A percentile compares a stretch with the other conserved stretches of the same genome.
Conservation (phyloP, 1,140 invertebrate genomes). For the Procambarus clarkii region DNA sequence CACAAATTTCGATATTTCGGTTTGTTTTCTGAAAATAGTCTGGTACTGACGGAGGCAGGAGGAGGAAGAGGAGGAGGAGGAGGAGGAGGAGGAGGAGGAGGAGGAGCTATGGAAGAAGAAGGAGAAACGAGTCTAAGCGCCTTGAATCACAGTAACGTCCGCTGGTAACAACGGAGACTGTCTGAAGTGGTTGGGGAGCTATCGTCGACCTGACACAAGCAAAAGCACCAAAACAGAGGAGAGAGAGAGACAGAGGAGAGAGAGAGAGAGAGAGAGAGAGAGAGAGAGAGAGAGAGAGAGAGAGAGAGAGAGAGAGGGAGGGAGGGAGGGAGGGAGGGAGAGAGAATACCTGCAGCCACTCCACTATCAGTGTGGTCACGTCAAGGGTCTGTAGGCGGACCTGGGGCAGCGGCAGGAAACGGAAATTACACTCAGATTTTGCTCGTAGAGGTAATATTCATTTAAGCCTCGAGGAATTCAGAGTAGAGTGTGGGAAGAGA, state of each 20-base stretch:
- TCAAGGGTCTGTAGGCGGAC: too few species aligned
- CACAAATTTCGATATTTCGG: background rate
- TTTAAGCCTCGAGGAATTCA: background rate
- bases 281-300: background rate
- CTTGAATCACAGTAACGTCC: too few species aligned
- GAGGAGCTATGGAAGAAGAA: background rate
- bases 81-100: background rate
- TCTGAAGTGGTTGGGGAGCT: too few species aligned
- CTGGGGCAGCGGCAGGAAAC: too few species aligned
- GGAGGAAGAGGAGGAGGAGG: background rate
- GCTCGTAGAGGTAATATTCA: background rate
- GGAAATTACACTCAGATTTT: background rate
- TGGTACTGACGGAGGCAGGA: background rate
- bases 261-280: constrained; percentile 1
- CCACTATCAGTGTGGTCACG: too few species aligned
- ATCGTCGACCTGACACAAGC: too few species aligned
- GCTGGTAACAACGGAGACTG: too few species aligned
- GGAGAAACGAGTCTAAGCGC: too few species aligned
- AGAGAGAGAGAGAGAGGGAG: background rate
- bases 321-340: background rate
- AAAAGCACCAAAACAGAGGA: background rate
- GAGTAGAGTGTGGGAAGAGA: too few species aligned
- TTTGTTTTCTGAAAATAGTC: background rate
- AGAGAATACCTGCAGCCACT: background rate
- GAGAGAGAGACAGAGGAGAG: background rate